phyloP scores from a whole-genome alignment of 2,888 invertebrate species.

The Athetis lepigone region DNA sequence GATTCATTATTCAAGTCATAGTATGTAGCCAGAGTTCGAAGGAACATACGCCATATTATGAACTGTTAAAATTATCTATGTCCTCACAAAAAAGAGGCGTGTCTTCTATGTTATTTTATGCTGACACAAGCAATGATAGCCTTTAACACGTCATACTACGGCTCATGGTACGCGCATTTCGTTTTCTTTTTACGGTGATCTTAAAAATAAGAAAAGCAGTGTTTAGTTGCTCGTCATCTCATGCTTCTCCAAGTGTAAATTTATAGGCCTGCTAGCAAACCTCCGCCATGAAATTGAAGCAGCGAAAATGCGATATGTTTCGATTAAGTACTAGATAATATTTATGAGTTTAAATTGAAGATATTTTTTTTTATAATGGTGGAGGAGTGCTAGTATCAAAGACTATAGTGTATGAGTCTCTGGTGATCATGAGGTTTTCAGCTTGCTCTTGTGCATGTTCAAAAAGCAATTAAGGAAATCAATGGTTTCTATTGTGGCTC shows the following conservation, averaged over 20 bases:
- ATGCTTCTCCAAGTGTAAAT: constrained; percentile 45
- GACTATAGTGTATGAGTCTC: constrained; percentile 42
- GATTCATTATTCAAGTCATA: no score
- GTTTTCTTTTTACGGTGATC: constrained; percentile 18
- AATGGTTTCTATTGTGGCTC: constrained; percentile 44
- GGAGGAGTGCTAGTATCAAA: constrained; percentile 23
- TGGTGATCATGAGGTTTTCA: constrained; percentile 36
- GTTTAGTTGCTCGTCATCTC: constrained; percentile 43
- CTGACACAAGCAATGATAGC: constrained; percentile 14
- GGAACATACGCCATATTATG: not conserved
- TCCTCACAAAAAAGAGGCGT: not conserved
- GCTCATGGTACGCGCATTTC: not conserved
- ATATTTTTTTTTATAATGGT: not conserved
- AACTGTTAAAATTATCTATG: not conserved
- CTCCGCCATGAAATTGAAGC: constrained; percentile 21
- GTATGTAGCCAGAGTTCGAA: not conserved
- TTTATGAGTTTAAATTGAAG: constrained; percentile 8
- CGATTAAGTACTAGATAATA: constrained; percentile 1
- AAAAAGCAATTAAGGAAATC: constrained; percentile 34
- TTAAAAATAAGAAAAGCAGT: constrained; percentile 31
- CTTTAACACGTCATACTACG: not conserved
- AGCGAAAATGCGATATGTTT: constrained; percentile 7
- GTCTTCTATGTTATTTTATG: not conserved
- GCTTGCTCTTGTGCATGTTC: constrained; percentile 50
- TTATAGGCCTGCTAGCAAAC: constrained; percentile 23